These are phyloP conservation scores for Laupala kohalensis DNA, from an alignment of 1,140 invertebrate species.

Conservation along the genomic window DNA sequence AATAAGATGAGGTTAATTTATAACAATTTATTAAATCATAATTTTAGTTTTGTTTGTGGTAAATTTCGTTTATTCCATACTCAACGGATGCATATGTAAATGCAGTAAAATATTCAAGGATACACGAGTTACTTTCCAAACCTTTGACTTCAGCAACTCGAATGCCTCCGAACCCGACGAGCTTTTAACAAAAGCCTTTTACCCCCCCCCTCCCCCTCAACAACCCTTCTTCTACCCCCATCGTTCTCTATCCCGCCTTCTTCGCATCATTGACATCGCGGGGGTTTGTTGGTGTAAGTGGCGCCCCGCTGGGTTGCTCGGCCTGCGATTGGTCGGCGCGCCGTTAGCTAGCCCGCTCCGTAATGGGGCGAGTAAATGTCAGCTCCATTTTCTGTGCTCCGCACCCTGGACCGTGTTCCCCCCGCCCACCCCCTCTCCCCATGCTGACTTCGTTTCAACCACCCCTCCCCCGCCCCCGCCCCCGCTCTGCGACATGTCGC, in stretches of 20 bases:
- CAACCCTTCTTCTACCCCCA: neutral
- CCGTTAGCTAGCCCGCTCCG: neutral
- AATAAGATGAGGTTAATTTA: too few relatives aligned
- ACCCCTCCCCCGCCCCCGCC: neutral
- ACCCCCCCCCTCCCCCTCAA: neutral
- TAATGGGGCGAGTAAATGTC: neutral
- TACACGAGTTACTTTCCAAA: too few relatives aligned
- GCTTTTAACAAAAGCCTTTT: neutral
- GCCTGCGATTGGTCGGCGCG: neutral
- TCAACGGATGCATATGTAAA: too few relatives aligned
- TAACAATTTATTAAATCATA: too few relatives aligned
- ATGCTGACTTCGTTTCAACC: neutral
- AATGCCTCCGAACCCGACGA: neutral
- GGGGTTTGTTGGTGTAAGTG: neutral
- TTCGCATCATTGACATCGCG: neutral
- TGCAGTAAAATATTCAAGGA: too few relatives aligned
- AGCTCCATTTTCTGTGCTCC: neutral
- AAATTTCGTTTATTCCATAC: too few relatives aligned
- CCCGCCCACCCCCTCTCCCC: too few relatives aligned
- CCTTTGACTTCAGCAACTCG: neutral
- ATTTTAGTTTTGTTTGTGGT: too few relatives aligned
- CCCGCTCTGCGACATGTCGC: neutral
- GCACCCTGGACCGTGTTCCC: neutral
- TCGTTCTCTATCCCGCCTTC: neutral
- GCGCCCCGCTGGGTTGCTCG: neutral